Evolutionary conservation across 2,888 invertebrate genomes (phyloP).

Genomic region (Lithophane semibrunnea): DNA sequence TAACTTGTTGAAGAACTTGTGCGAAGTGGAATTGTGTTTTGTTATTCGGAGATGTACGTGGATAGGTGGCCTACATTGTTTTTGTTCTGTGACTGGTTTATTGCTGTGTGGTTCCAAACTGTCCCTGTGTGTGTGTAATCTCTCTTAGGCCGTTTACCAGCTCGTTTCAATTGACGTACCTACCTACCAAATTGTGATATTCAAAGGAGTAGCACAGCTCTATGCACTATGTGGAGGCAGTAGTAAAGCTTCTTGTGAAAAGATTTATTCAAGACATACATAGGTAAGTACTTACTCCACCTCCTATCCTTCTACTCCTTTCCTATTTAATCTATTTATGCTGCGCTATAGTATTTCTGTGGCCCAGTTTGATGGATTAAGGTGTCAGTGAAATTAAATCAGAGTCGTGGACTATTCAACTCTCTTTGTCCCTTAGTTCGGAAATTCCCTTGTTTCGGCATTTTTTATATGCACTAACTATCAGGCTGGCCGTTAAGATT

Average conservation of each 20-base stretch:
- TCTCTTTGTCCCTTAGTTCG: not conserved
- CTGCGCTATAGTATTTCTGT: not conserved
- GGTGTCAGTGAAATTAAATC: too few species aligned
- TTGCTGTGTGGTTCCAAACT: not conserved
- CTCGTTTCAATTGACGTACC: not conserved
- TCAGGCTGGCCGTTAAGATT: too few species aligned
- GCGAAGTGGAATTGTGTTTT: conserved; percentile 3
- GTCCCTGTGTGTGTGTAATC: not conserved
- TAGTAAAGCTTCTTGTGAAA: not conserved
- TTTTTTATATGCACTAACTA: too few species aligned
- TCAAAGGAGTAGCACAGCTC: not conserved
- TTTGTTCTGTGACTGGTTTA: not conserved
- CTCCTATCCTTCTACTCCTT: too few species aligned
- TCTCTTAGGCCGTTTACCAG: not conserved
- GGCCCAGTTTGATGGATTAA: too few species aligned
- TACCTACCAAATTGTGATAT: not conserved
- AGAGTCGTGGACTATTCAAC: not conserved
- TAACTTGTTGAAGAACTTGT: not conserved
- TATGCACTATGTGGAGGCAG: not conserved
- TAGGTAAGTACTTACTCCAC: too few species aligned
- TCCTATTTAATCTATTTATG: not conserved
- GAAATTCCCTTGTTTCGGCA: too few species aligned
- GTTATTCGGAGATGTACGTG: not conserved
- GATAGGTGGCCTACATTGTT: not conserved
- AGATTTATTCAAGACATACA: too few species aligned